A percentile compares a stretch with the other conserved stretches of the same genome.
phyloP scores from a whole-genome alignment of 2,797 vertebrate species.

The Erethizon dorsatum region DNA sequence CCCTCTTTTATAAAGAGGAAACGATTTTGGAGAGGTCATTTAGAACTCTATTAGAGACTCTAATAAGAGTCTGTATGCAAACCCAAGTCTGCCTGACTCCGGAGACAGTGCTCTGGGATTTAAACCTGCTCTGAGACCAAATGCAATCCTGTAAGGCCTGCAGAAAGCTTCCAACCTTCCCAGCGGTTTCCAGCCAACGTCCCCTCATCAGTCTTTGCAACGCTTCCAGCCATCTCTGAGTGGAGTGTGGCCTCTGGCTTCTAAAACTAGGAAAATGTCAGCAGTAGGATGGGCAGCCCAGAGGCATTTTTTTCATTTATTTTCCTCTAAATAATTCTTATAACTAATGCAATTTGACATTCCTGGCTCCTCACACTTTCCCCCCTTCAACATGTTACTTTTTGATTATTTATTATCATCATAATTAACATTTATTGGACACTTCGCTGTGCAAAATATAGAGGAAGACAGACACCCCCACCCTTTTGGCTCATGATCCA shows the following conservation, averaged over 20 bases:
- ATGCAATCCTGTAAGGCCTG: not conserved
- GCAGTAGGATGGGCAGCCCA: not conserved
- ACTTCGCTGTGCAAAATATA: constrained; percentile 69
- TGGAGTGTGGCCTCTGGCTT: not conserved
- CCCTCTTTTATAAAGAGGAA: not conserved
- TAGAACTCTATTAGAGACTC: not conserved
- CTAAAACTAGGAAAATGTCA: not conserved
- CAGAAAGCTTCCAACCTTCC: not conserved
- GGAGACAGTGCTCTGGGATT: not conserved
- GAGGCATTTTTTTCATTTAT: not conserved
- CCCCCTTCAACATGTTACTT: constrained; percentile 61
- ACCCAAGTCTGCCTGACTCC: not conserved
- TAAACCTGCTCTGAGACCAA: not conserved
- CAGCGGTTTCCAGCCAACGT: not conserved
- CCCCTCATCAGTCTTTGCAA: not conserved
- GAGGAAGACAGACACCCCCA: constrained; percentile 59
- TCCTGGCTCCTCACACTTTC: constrained; percentile 51
- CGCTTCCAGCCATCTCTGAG: not conserved
- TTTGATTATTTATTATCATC: constrained; percentile 74
- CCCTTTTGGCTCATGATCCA: constrained; percentile 73
- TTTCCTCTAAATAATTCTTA: constrained; percentile 52
- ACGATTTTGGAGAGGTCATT: not conserved
- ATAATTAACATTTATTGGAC: constrained; percentile 76
- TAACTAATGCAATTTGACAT: constrained; percentile 28
- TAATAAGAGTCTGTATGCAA: not conserved